Conservation (phyloP, 2,888 invertebrate genomes). For the Gibbula magus region DNA sequence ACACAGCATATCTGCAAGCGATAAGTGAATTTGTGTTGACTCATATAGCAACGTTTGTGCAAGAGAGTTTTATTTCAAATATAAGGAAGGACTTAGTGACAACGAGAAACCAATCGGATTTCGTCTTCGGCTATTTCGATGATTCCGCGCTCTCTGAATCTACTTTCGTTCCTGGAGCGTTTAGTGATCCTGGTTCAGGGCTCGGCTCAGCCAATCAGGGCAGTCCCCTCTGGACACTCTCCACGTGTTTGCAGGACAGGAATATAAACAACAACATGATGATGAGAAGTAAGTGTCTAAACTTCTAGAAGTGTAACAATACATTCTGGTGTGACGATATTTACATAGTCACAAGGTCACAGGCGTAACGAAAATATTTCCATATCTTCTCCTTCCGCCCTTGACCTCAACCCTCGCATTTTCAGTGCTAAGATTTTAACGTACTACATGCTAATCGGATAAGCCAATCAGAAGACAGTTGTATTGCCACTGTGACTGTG, state of each 20-base stretch:
- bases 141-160: not conserved
- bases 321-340: too few relatives aligned
- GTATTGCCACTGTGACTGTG: too few relatives aligned
- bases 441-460: too few relatives aligned
- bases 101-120: conserved; percentile 35
- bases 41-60: conserved; percentile 29
- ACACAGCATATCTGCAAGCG: conserved; percentile 29
- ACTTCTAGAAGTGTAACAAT: too few relatives aligned
- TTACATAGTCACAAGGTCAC: too few relatives aligned
- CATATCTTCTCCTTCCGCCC: too few relatives aligned
- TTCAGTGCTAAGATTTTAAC: too few relatives aligned
- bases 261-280: conserved; percentile 49
- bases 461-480: too few relatives aligned
- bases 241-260: conserved; percentile 46
- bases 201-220: conserved; percentile 23
- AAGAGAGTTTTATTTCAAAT: conserved; percentile 13
- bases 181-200: conserved; percentile 30
- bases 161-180: conserved; percentile 1
- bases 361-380: too few relatives aligned
- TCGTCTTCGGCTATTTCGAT: conserved; percentile 37
- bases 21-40: conserved; percentile 31
- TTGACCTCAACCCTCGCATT: too few relatives aligned
- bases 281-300: conserved; percentile 45
- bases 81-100: conserved; percentile 26
- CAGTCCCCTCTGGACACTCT: conserved; percentile 35